Evolutionary conservation across 37 sponge, comb jelly and placozoan genomes (phyloP).

Genomic region (Mnemiopsis leidyi): DNA sequence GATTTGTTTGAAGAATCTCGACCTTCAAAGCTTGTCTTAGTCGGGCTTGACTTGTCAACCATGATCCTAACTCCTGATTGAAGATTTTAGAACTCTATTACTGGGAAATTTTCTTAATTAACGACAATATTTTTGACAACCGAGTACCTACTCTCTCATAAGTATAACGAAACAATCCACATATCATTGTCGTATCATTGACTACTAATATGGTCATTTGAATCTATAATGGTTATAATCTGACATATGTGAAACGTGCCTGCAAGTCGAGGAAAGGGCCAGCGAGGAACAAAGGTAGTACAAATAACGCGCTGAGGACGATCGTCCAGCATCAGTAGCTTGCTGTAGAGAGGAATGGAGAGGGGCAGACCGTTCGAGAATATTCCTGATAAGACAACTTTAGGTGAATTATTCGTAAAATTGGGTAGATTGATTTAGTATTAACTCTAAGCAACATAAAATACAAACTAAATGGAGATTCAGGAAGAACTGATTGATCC

Average conservation of each 20-base stretch:
- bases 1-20: constrained; percentile 62
- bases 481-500: no score
- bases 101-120: no score
- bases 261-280: constrained; percentile 50
- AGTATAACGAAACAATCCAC: no score
- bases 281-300: constrained; percentile 2
- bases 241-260: no score
- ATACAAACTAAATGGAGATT: no score
- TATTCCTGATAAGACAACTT: neutral
- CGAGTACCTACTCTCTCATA: no score
- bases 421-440: neutral
- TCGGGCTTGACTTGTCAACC: neutral
- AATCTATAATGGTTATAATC: no score
- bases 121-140: no score
- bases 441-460: no score
- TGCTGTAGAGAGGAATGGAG: constrained; percentile 14
- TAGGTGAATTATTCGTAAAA: neutral
- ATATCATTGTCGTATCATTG: no score
- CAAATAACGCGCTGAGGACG: constrained; percentile 40
- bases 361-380: constrained; percentile 57
- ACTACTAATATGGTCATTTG: no score
- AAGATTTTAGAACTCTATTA: no score
- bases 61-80: neutral
- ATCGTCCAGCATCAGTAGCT: constrained; percentile 45
- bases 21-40: constrained; percentile 28